Evolutionary conservation across 2,888 invertebrate species (phyloP).

Genomic region (Pristionchus mayeri): DNA sequence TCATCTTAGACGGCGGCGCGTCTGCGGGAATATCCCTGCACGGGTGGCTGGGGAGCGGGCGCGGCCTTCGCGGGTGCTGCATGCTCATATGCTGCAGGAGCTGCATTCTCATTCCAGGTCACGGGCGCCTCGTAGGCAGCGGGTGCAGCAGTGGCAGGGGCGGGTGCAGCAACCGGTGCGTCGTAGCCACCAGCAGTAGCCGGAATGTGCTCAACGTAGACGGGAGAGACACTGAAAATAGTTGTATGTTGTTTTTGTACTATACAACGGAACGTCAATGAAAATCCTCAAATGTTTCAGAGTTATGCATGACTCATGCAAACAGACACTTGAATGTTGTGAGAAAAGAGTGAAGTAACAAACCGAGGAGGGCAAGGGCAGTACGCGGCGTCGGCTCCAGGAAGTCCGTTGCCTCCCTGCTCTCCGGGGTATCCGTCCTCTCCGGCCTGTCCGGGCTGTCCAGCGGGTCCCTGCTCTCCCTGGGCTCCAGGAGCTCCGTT

Average conservation of each 20-base stretch:
- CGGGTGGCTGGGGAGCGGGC: background rate
- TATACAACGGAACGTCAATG: too few species aligned
- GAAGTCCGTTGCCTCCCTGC: conserved; percentile 56
- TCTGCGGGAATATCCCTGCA: conserved; percentile 34
- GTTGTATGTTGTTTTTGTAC: background rate
- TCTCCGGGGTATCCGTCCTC: conserved; percentile 57
- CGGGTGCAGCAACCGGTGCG: background rate
- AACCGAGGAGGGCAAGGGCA: conserved; percentile 55
- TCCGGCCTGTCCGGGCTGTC: conserved; percentile 55
- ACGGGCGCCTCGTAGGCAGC: conserved; percentile 1
- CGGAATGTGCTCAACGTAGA: background rate
- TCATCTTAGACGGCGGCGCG: conserved; percentile 12
- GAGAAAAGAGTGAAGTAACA: background rate
- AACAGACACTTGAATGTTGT: background rate
- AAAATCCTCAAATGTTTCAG: background rate
- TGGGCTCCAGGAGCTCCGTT: conserved; percentile 57
- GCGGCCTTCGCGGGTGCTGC: background rate
- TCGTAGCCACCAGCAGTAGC: conserved; percentile 13
- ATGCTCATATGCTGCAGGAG: conserved; percentile 4
- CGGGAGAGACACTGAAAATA: conserved; percentile 5
- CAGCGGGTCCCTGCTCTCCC: conserved; percentile 56
- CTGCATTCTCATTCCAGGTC: background rate
- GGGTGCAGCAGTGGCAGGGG: background rate
- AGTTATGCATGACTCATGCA: background rate
- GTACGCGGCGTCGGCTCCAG: conserved; percentile 58